Base-by-base conservation (phyloP, 37 sponge, comb jelly and placozoan genomes). In the Petrosia ficiformis region DNA sequence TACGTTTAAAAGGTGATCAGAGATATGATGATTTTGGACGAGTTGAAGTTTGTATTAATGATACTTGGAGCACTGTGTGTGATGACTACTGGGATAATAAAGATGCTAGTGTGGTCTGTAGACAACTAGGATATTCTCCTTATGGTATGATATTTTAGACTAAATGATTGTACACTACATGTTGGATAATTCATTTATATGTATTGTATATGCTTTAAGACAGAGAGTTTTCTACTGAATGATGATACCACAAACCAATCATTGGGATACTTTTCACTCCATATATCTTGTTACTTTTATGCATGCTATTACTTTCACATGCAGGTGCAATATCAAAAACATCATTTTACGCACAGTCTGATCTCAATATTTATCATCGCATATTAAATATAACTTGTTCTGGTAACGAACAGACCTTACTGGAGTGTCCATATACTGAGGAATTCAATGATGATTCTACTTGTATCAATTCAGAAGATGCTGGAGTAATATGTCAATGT, bases 1-100 rank as follows among this genome's bases (percentile, higher is more conserved):
- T 68, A 6, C 70, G 37, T 30, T 31, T 73, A 29, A 24, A 58
- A 58, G 75, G 59, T 21, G 75, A 29, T 14, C 5, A 21, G 24
- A n/a, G 34, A 21, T 29, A 58, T 26, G 58, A 26, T 59, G 25
- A 54, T 16, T 70, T 39, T 31, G 60, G 75, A 58, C 4, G 59
- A 73, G 75, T 73, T 6, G 75, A 73, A 73, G 48, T 70, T 25
- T 70, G 43, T 43, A 8, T 44, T 8, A 70, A 70, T 43, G 48
- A 70, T 35, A 39, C 22, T 54, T 73, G 74, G 74, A 57, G 74
- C 6, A 73, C 31, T 42, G 48, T 73, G 3, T 73, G 74, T 36
- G 21, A 57, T 70, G 71, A 70, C 24, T 25, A n/a, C 25, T 70
- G 71, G 71, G 24, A 30, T 4, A 73, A 28, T 30, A 28, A 6